Evolutionary conservation across 2,113 vertebrate genomes (phyloP).

Genomic region (Cinclus mexicanus): DNA sequence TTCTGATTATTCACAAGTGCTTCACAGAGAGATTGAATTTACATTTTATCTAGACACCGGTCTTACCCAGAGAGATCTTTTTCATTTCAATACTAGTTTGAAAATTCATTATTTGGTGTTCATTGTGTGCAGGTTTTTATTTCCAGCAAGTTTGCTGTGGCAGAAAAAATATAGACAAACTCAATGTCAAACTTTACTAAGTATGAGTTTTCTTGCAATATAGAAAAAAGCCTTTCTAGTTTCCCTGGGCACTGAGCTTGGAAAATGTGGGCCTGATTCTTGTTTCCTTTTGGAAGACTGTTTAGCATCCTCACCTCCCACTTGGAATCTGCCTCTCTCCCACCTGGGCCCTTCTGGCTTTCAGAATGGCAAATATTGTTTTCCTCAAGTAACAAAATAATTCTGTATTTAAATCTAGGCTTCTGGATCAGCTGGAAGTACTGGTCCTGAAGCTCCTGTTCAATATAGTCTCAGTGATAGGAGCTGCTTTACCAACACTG

Average conservation of each 20-base stretch:
- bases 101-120: conserved; percentile 62
- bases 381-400: neutral
- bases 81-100: conserved; percentile 39
- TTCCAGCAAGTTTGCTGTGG: conserved; percentile 31
- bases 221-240: neutral
- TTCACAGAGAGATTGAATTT: conserved; percentile 38
- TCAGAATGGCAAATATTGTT: neutral
- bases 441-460: neutral
- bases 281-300: neutral
- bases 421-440: neutral
- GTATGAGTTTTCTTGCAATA: neutral
- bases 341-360: neutral
- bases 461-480: neutral
- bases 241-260: neutral
- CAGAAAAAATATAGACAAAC: conserved; percentile 11
- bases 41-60: conserved; percentile 53
- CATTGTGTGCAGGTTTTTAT: conserved; percentile 21
- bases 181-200: neutral
- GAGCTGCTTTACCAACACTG: neutral
- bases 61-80: conserved; percentile 41
- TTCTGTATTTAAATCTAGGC: neutral
- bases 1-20: conserved; percentile 51
- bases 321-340: neutral
- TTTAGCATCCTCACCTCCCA: neutral
- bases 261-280: neutral